Evolutionary conservation across 2,113 vertebrate genomes (phyloP), one percentile per base, ranked within the genome.

Genomic region (Etheostoma spectabile): DNA sequence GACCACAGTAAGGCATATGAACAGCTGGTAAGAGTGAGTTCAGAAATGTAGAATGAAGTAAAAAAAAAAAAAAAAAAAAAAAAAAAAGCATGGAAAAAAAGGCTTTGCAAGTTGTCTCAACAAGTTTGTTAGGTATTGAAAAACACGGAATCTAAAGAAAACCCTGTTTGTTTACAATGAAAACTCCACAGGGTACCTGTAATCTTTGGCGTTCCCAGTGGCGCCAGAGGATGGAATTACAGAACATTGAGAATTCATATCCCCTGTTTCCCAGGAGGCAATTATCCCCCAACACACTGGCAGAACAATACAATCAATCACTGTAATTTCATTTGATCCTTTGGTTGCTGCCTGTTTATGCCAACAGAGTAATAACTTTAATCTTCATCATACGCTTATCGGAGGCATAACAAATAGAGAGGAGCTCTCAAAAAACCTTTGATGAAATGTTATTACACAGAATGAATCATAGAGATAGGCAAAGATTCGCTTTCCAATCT

Each of bases 301-400:
- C 94, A 94, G 92, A 93, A 94, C 94, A 95, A 93, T 95, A 93
- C 91, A 94, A 95, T 95, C 95, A 93, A 95, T 95, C 94, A 94
- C 89, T 85, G 82, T 95, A 94, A 95, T 95, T 94, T 95, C 87
- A 95, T 95, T 95, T 94, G 90, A 95, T 94, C 93, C 92, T 93
- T 92, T 89, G 89, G 94, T 89, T 93, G 87, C 94, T 93, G 92
- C 93, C 93, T 95, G 93, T 95, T 95, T 94, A 94, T 93, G 89
- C 90, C 90, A 88, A 89, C 86, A 86, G 90, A 90, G 92, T 95
- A 94, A 95, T 95, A 94, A 90, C 93, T 95, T 95, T 93, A 95
- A 94, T 95, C 93, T 95, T 93, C 92, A 95, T 94, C 92, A 91
- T 88, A 86, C 82, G 90, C 93, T 91, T 91, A 94, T 94, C 89